These are phyloP conservation scores for Eubucco bourcierii DNA, from an alignment of 2,113 vertebrate species.

Conservation along the genomic window DNA sequence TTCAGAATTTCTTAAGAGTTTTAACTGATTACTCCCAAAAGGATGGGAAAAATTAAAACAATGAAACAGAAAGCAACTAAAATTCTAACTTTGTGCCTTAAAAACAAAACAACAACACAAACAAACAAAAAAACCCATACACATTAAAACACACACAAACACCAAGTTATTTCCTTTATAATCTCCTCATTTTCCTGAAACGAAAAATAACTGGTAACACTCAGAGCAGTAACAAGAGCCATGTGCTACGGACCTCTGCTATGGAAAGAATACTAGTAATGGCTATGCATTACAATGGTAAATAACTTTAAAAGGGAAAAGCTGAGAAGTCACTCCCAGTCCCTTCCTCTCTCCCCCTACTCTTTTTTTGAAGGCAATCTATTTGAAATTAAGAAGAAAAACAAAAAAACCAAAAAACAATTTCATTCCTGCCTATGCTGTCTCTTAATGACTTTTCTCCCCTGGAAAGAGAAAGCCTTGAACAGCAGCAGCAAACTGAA, in stretches of 20 bases:
- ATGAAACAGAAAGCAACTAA: background rate
- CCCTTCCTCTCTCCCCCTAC: background rate
- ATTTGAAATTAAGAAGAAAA: background rate
- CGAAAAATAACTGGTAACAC: background rate
- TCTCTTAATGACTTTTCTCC: background rate
- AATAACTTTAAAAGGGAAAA: background rate
- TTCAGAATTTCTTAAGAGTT: no score
- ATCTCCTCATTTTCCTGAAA: background rate
- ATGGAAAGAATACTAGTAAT: background rate
- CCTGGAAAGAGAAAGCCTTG: background rate
- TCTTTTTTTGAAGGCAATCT: background rate
- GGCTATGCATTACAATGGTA: background rate
- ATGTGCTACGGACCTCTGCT: background rate
- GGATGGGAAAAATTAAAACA: background rate
- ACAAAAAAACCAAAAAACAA: no score
- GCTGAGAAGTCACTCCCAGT: background rate
- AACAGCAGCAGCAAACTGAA: background rate
- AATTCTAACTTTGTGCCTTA: background rate
- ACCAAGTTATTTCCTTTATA: background rate
- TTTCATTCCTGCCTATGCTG: background rate
- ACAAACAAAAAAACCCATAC: no score
- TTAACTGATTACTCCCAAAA: background rate
- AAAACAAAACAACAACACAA: background rate
- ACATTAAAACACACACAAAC: background rate
- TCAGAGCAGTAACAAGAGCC: background rate